phyloP scores from a whole-genome alignment of 2,797 vertebrate genomes.

The Lophius americanus region DNA sequence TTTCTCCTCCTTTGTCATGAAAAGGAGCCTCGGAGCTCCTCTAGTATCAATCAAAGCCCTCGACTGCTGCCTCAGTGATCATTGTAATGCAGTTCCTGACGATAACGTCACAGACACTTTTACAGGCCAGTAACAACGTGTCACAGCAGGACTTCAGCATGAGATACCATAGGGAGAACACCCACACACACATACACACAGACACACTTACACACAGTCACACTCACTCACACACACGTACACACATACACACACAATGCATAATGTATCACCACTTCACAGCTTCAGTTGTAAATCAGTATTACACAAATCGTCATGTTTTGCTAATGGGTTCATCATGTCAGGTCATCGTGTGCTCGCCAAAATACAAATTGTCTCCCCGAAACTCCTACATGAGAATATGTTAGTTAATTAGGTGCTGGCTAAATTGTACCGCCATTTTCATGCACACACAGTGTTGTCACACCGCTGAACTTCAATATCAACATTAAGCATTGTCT shows the following conservation, averaged over 20 bases:
- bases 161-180: conserved; percentile 20
- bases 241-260: neutral
- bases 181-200: conserved; percentile 3
- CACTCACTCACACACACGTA: conserved; percentile 12
- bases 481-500: neutral
- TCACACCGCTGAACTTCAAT: conserved; percentile 18
- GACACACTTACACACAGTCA: conserved; percentile 9
- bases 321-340: neutral
- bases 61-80: neutral
- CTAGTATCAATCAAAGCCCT: conserved; percentile 1
- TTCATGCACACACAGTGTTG: conserved; percentile 1
- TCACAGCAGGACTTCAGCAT: conserved; percentile 52
- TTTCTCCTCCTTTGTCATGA: neutral
- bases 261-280: neutral
- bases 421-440: neutral
- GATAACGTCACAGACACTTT: conserved; percentile 3
- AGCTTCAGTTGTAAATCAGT: neutral
- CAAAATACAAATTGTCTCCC: neutral
- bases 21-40: neutral
- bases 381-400: conserved; percentile 2
- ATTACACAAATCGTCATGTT: conserved; percentile 16
- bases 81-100: conserved; percentile 3
- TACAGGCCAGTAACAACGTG: conserved; percentile 5
- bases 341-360: conserved; percentile 15
- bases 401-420: conserved; percentile 3